phyloP scores from a whole-genome alignment of 1,140 invertebrate species.

The Oryctes rhinoceros region DNA sequence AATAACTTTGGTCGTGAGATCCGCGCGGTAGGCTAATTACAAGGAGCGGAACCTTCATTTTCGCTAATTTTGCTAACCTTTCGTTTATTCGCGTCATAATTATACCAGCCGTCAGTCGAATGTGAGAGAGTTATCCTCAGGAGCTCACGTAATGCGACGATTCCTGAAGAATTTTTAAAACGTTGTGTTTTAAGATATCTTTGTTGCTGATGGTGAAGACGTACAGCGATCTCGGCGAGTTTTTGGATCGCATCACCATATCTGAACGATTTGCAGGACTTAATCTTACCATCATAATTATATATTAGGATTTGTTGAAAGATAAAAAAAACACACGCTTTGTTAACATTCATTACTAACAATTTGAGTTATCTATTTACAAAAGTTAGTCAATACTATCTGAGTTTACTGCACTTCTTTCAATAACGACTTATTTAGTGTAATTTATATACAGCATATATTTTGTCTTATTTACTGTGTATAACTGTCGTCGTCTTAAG shows the following conservation, averaged over 20 bases:
- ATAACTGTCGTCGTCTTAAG: too few species aligned
- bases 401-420: too few species aligned
- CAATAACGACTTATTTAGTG: too few species aligned
- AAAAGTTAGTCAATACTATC: too few species aligned
- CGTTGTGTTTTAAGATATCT: neutral
- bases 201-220: neutral
- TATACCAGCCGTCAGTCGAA: conserved; percentile 4
- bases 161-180: conserved; percentile 10
- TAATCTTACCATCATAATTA: too few species aligned
- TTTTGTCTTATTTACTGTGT: too few species aligned
- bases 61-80: conserved; percentile 37
- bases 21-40: conserved; percentile 21
- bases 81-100: conserved; percentile 30
- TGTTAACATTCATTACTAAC: too few species aligned
- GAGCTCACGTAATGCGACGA: conserved; percentile 2
- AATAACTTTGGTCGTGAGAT: conserved; percentile 19
- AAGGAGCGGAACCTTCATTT: conserved; percentile 32
- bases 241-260: neutral
- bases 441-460: too few species aligned
- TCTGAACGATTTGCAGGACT: neutral
- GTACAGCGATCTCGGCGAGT: neutral
- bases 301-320: too few species aligned
- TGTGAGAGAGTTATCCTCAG: conserved; percentile 8
- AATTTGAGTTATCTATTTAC: too few species aligned
- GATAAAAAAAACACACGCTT: too few species aligned